Conservation (phyloP, 2,113 vertebrate genomes). For the Alaudala cheleensis region DNA sequence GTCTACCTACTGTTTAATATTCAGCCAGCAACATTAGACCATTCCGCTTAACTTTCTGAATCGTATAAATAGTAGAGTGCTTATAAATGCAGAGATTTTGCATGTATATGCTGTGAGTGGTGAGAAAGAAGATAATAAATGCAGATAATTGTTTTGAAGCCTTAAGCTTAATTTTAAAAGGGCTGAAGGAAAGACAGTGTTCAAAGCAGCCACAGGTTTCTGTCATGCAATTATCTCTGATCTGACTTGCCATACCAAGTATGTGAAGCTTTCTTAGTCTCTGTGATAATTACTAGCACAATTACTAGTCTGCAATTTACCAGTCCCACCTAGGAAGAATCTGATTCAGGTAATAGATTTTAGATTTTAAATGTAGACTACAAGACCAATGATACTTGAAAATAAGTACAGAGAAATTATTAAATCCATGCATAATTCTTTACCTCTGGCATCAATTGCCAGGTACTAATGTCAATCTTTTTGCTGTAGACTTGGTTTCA, state of each 20-base stretch:
- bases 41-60: neutral
- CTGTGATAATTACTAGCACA: neutral
- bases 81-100: neutral
- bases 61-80: neutral
- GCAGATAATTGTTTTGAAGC: neutral
- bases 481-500: neutral
- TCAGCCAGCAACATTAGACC: neutral
- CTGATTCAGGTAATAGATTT: neutral
- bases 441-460: neutral
- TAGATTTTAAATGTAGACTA: neutral
- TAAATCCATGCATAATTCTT: neutral
- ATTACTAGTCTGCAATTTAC: neutral
- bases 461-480: neutral
- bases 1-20: neutral
- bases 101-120: neutral
- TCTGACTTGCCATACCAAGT: neutral
- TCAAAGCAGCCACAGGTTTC: neutral
- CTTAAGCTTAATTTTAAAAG: neutral
- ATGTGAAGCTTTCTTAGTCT: neutral
- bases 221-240: neutral
- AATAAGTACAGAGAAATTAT: neutral
- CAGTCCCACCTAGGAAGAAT: neutral
- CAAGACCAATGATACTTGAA: neutral
- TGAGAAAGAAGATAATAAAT: neutral
- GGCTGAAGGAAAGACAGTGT: neutral